phyloP scores from a whole-genome alignment of 2,888 invertebrate species.

The Megamerina dolium region DNA sequence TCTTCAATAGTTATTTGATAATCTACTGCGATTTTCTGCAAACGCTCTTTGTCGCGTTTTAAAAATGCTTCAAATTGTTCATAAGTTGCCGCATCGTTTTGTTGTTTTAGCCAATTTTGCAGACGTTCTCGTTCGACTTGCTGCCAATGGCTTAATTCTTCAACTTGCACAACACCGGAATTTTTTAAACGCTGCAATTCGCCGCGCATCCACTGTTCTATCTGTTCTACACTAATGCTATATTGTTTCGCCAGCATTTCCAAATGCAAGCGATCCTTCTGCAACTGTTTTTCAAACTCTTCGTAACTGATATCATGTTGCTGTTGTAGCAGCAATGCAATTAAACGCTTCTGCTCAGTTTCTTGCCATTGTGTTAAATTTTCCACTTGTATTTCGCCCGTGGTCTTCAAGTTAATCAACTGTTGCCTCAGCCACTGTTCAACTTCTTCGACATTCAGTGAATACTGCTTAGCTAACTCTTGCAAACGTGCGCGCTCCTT shows the following conservation, averaged over 20 bases:
- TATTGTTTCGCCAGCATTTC: constrained; percentile 32
- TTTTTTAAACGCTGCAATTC: constrained; percentile 32
- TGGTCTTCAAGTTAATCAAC: constrained; percentile 36
- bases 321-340: constrained; percentile 37
- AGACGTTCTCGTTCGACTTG: constrained; percentile 34
- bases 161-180: constrained; percentile 34
- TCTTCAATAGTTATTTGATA: constrained; percentile 42
- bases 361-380: constrained; percentile 42
- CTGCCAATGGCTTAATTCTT: constrained; percentile 39
- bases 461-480: constrained; percentile 36
- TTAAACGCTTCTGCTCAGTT: constrained; percentile 35
- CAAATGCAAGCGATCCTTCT: constrained; percentile 30
- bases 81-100: constrained; percentile 30
- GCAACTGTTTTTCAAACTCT: constrained; percentile 34
- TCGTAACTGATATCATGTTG: constrained; percentile 34
- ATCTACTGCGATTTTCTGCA: constrained; percentile 33
- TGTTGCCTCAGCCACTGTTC: constrained; percentile 43
- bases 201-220: constrained; percentile 37
- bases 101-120: constrained; percentile 33
- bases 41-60: constrained; percentile 31
- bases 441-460: constrained; percentile 40
- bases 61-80: constrained; percentile 37
- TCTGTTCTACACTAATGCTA: constrained; percentile 35
- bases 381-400: constrained; percentile 38
- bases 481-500: constrained; percentile 35